Evolutionary conservation across 2,797 vertebrate species (phyloP), one percentile per base, ranked within the genome.

Genomic region (Eulemur mongoz): DNA sequence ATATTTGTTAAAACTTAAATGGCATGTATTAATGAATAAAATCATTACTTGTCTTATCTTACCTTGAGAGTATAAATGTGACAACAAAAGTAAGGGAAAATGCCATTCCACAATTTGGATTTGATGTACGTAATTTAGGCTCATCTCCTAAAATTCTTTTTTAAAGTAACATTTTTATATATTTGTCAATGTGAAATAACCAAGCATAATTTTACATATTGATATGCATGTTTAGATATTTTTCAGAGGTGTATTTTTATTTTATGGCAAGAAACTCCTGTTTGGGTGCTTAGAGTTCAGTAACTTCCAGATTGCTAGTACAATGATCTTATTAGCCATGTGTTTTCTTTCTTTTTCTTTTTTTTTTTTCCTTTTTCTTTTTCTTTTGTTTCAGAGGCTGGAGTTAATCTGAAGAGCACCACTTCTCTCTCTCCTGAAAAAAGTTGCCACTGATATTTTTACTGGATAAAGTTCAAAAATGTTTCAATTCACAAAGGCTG

Each of bases 321-420:
- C 7, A 45, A 76, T 9, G 3, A 65, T 89, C 92, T 35, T 96
- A 95, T 45, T 76, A 0, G 22, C 84, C 93, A 2, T 80, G 57
- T 86, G 89, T 95, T 90, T 0, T 70, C 80, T 50, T 0, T 35
- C 13, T 50, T 86, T 93, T 84, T 43, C 25, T 61, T 89, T 89
- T 94, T 97, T 97, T 97, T 75, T 96, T 81, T 97, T 94, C 79
- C 79, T 92, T 86, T 38, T 45, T 30, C 1, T 72, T 76, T 89
- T 57, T 32, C 38, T 92, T 92, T 91, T 61, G 13, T 96, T 97
- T 65, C 98, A 99, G 98, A 98, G 97, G 97, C 98, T 2, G 98
- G 96, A 97, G 87, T 96, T 22, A 78, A 97, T 96, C 97, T 63
- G 40, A 98, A 97, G 98, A 98, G 98, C 11, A n/a, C 65, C 91